Evolutionary conservation across 2,797 vertebrate genomes (phyloP).

Genomic region (Sternarchorhynchus goeldii): DNA sequence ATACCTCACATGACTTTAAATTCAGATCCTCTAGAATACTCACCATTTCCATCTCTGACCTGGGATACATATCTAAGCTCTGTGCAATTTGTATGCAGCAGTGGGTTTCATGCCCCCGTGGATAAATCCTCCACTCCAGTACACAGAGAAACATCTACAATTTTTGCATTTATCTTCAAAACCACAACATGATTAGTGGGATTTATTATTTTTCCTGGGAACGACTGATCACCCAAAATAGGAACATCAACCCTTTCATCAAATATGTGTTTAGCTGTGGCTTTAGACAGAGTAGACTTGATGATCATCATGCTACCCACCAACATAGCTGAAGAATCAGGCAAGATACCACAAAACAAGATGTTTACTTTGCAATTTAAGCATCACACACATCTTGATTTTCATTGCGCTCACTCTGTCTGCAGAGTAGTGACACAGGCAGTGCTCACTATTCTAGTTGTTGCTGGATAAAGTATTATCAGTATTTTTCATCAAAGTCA

Average conservation of each 20-base stretch:
- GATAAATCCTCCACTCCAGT: neutral
- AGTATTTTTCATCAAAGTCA: neutral
- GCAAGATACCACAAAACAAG: slow-evolving; percentile 18
- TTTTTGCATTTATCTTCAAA: slow-evolving; percentile 1
- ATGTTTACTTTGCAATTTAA: slow-evolving; percentile 38
- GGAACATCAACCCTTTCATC: neutral
- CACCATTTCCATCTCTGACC: neutral
- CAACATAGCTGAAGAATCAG: slow-evolving; percentile 25
- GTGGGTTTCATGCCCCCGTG: neutral
- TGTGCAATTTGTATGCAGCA: neutral
- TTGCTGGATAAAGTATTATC: neutral
- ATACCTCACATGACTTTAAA: neutral
- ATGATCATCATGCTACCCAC: slow-evolving; percentile 3
- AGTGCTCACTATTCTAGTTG: too few species aligned
- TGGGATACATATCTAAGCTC: neutral
- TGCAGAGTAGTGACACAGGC: neutral
- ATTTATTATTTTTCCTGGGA: neutral
- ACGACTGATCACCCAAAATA: neutral
- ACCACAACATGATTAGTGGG: neutral
- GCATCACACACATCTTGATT: slow-evolving; percentile 22
- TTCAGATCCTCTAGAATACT: neutral
- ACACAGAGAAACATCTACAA: neutral
- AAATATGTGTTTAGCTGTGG: neutral
- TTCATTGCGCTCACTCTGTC: slow-evolving; percentile 38
- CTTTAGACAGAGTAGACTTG: neutral